A percentile compares a stretch with the other conserved stretches of the same genome.
These are phyloP conservation scores for Ammodytes dubius DNA, from an alignment of 2,113 vertebrate species.

Conservation along the genomic window DNA sequence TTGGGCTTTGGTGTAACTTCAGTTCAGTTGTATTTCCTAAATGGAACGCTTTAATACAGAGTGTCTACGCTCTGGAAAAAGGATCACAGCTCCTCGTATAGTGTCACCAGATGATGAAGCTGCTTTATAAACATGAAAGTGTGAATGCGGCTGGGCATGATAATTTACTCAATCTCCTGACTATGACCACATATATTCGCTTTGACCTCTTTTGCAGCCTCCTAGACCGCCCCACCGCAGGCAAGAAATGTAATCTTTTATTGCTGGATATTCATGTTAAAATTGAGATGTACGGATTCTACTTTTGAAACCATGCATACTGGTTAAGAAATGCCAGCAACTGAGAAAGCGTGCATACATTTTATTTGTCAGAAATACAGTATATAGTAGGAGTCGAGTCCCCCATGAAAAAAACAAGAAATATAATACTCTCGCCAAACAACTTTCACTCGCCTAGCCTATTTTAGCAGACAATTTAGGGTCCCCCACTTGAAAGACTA, in stretches of 20 bases:
- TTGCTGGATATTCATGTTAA: conserved; percentile 1
- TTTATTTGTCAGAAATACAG: background rate
- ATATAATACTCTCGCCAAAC: conserved; percentile 8
- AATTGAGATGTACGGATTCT: conserved; percentile 11
- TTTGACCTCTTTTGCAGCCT: conserved; percentile 46
- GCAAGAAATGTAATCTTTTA: conserved; percentile 29
- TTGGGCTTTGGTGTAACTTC: conserved; percentile 30
- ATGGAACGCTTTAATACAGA: conserved; percentile 50
- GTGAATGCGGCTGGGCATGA: conserved; percentile 5
- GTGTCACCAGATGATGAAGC: conserved; percentile 56
- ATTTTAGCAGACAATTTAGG: conserved; percentile 45
- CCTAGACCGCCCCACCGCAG: conserved; percentile 25
- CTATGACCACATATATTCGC: conserved; percentile 39
- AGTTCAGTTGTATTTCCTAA: conserved; percentile 36
- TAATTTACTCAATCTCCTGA: conserved; percentile 39
- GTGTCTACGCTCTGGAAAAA: background rate
- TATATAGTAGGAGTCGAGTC: conserved; percentile 18
- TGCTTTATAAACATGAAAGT: conserved; percentile 73
- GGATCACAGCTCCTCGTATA: conserved; percentile 46
- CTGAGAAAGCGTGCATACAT: conserved; percentile 19
- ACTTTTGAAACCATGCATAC: conserved; percentile 3
- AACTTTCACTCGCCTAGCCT: background rate
- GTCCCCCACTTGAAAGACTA: conserved; percentile 19
- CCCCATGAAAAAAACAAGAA: background rate
- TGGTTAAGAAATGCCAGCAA: conserved; percentile 30